Evolutionary conservation across 2,113 vertebrate species (phyloP).

Genomic region (Pelmatolapia mariae): DNA sequence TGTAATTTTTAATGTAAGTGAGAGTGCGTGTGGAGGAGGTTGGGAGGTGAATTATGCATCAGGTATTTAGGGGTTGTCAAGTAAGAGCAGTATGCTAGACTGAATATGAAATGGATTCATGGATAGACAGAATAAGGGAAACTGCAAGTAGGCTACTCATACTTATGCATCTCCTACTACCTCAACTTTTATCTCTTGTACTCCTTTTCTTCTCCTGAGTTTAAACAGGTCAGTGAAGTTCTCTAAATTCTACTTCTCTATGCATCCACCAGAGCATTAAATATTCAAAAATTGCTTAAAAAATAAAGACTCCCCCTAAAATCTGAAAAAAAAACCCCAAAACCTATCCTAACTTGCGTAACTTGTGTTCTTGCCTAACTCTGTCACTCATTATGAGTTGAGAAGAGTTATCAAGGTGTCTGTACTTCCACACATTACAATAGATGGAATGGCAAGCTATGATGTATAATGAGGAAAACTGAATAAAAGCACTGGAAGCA

Average conservation of each 20-base stretch:
- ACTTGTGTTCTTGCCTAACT: neutral
- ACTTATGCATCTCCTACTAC: neutral
- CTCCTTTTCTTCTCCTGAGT: neutral
- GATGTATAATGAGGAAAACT: neutral
- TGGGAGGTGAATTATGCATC: neutral
- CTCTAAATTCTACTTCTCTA: neutral
- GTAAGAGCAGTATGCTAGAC: neutral
- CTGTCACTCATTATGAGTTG: neutral
- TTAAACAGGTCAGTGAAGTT: neutral
- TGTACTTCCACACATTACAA: neutral
- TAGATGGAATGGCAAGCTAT: neutral
- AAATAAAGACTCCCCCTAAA: neutral
- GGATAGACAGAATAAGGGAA: neutral
- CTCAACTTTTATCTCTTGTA: neutral
- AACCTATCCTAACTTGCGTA: neutral
- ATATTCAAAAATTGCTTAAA: neutral
- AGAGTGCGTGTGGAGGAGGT: neutral
- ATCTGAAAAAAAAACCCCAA: neutral
- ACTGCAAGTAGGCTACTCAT: neutral
- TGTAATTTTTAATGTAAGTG: neutral
- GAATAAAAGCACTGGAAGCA: neutral
- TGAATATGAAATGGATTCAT: conserved; percentile 9
- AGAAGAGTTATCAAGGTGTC: neutral
- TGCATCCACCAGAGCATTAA: neutral
- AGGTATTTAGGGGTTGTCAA: conserved; percentile 23